Conservation (phyloP, 2,797 vertebrate genomes). For the Pseudomugil gertrudae region DNA sequence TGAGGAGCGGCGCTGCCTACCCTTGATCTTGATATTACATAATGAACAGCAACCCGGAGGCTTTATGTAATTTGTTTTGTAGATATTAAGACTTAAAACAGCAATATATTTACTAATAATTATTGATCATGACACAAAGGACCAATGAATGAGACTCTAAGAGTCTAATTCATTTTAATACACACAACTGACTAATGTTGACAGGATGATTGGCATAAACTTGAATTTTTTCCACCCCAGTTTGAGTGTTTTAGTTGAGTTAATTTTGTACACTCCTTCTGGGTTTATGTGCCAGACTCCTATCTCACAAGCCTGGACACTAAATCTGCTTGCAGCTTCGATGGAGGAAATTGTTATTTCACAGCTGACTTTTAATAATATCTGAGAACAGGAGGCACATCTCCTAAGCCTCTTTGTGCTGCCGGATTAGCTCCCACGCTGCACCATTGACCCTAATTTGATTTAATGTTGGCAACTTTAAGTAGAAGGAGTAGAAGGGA, state of each 20-base stretch:
- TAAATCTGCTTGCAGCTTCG: slow-evolving; percentile 72
- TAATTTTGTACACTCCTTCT: slow-evolving; percentile 24
- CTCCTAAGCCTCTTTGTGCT: slow-evolving; percentile 83
- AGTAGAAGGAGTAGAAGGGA: slow-evolving; percentile 70
- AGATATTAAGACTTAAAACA: not conserved
- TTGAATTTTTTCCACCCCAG: slow-evolving; percentile 4
- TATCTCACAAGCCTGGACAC: slow-evolving; percentile 55
- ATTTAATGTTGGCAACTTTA: slow-evolving; percentile 84
- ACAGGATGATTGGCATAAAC: slow-evolving; percentile 26
- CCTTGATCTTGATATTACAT: too few species aligned
- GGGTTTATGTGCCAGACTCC: slow-evolving; percentile 47
- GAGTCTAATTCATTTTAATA: slow-evolving; percentile 16
- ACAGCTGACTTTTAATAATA: slow-evolving; percentile 82
- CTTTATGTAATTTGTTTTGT: not conserved
- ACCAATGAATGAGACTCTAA: slow-evolving; percentile 9
- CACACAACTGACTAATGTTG: slow-evolving; percentile 11
- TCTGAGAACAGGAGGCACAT: slow-evolving; percentile 79
- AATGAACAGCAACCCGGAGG: too few species aligned
- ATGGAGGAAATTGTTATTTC: slow-evolving; percentile 81
- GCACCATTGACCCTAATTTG: slow-evolving; percentile 85
- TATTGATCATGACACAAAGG: not conserved
- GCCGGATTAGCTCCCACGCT: slow-evolving; percentile 81
- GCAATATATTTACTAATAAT: too few species aligned
- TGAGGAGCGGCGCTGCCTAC: too few species aligned
- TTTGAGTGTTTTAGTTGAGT: slow-evolving; percentile 30